phyloP scores from a whole-genome alignment of 2,797 vertebrate genomes.

The Zenarchopterus dispar region DNA sequence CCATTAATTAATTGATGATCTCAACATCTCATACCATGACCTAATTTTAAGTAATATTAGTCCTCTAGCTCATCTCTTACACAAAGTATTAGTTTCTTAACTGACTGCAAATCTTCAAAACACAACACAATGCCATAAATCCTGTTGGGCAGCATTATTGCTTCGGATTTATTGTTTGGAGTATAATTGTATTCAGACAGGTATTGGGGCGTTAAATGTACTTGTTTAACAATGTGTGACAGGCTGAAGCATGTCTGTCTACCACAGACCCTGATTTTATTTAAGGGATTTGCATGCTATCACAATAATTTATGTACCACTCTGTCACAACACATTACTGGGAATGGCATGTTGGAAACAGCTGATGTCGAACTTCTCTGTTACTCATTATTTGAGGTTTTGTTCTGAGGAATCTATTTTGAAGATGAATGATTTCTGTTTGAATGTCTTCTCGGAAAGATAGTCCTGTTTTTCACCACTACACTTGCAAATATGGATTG shows the following conservation, averaged over 20 bases:
- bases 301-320: slow-evolving; percentile 58
- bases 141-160: slow-evolving; percentile 15
- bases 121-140: slow-evolving; percentile 32
- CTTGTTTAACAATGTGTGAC: slow-evolving; percentile 57
- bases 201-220: slow-evolving; percentile 57
- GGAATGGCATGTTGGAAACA: slow-evolving; percentile 46
- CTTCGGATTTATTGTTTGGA: slow-evolving; percentile 25
- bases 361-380: slow-evolving; percentile 40
- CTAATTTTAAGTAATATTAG: slow-evolving; percentile 6
- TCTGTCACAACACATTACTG: slow-evolving; percentile 51
- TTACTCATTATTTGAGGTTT: slow-evolving; percentile 35
- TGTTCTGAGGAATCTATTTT: slow-evolving; percentile 42
- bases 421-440: slow-evolving; percentile 43
- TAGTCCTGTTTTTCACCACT: slow-evolving; percentile 26
- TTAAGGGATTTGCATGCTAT: slow-evolving; percentile 68
- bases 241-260: slow-evolving; percentile 52
- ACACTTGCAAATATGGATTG: slow-evolving; percentile 39
- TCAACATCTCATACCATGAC: slow-evolving; percentile 11
- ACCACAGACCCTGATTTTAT: slow-evolving; percentile 46
- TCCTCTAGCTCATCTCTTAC: slow-evolving; percentile 7
- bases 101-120: slow-evolving; percentile 12
- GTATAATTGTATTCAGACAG: slow-evolving; percentile 39
- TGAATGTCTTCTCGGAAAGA: slow-evolving; percentile 42
- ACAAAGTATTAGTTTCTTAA: neutral
- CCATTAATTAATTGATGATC: no score